Conservation (phyloP, 2,888 invertebrate species). For the Drosophila algonquin region DNA sequence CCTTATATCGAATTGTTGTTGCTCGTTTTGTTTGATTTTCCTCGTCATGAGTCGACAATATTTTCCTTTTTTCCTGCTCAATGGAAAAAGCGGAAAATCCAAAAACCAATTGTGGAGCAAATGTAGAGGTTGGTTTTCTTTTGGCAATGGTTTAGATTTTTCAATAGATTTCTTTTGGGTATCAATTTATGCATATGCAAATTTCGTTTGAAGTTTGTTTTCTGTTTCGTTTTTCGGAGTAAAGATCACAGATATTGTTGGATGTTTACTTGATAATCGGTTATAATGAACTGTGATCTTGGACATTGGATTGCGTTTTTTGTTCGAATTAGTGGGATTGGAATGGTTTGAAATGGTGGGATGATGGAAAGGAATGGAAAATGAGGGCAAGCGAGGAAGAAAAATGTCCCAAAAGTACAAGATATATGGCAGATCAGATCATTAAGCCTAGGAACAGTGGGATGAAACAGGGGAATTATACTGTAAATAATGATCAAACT, state of each 20-base stretch:
- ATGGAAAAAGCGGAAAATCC: slow-evolving; percentile 43
- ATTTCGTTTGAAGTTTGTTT: slow-evolving; percentile 36
- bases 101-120: slow-evolving; percentile 41
- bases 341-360: too few relatives aligned
- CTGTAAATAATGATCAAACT: too few relatives aligned
- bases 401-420: too few relatives aligned
- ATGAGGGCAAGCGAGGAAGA: too few relatives aligned
- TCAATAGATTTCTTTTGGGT: slow-evolving; percentile 3
- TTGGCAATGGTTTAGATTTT: slow-evolving; percentile 51
- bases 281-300: slow-evolving; percentile 21
- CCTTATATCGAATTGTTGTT: slow-evolving; percentile 52
- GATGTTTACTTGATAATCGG: slow-evolving; percentile 7
- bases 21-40: slow-evolving; percentile 49
- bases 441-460: too few relatives aligned
- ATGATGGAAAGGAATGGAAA: too few relatives aligned
- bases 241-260: slow-evolving; percentile 26
- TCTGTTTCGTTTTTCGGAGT: slow-evolving; percentile 7
- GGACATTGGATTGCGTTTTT: slow-evolving; percentile 4
- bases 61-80: slow-evolving; percentile 36
- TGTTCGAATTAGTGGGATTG: background rate
- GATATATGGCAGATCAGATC: too few relatives aligned
- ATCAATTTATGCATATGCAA: background rate
- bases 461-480: too few relatives aligned
- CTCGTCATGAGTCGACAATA: slow-evolving; percentile 62
- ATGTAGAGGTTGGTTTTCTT: slow-evolving; percentile 31